Conservation (phyloP, 2,797 vertebrate genomes). For the Coilia nasus region DNA sequence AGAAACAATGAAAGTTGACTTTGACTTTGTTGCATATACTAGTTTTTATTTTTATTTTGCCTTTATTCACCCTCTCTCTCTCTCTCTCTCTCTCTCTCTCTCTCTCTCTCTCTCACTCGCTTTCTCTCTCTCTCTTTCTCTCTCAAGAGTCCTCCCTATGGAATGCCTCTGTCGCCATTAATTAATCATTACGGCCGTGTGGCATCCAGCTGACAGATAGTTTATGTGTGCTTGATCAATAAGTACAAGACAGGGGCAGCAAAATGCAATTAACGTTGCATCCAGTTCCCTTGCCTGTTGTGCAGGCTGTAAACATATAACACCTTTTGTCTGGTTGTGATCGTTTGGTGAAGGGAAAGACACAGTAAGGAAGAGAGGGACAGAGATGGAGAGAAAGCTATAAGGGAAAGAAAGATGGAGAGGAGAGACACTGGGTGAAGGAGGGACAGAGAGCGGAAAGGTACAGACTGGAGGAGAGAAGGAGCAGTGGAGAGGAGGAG, state of each 20-base stretch:
- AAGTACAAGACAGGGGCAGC: slow-evolving; percentile 50
- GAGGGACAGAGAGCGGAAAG: too few relatives aligned
- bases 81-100: neutral
- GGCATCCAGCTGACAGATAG: slow-evolving; percentile 34
- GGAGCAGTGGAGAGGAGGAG: too few relatives aligned
- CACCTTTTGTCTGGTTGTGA: slow-evolving; percentile 27
- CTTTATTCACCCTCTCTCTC: too few relatives aligned
- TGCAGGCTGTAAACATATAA: slow-evolving; percentile 53
- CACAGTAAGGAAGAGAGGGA: neutral
- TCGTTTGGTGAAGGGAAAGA: neutral
- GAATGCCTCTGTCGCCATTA: slow-evolving; percentile 49
- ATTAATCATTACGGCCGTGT: slow-evolving; percentile 30
- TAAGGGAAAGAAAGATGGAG: too few relatives aligned
- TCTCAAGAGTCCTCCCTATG: slow-evolving; percentile 15
- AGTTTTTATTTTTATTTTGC: too few relatives aligned
- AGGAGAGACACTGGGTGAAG: too few relatives aligned
- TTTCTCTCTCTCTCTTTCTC: neutral
- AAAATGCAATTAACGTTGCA: slow-evolving; percentile 55
- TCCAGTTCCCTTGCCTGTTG: slow-evolving; percentile 42
- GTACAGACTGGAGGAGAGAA: too few relatives aligned
- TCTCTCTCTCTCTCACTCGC: neutral
- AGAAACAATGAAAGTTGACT: too few relatives aligned
- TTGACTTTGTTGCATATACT: too few relatives aligned
- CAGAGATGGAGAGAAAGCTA: too few relatives aligned
- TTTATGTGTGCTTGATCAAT: slow-evolving; percentile 54